Evolutionary conservation across 2,888 invertebrate genomes (phyloP).

Genomic region (Melangyna quadrimaculata): DNA sequence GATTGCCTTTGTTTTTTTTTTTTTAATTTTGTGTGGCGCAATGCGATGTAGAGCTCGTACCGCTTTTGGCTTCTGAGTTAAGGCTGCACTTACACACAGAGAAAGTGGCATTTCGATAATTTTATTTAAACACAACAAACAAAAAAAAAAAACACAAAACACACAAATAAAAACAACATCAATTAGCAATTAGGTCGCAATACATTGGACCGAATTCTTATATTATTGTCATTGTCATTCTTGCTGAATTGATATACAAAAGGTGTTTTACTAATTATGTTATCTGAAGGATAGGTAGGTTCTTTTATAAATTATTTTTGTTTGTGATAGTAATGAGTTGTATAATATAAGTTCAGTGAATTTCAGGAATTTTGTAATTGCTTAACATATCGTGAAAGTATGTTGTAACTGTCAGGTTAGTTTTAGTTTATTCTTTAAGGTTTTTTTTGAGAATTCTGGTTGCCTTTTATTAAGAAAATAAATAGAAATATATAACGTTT

Average conservation of each 20-base stretch:
- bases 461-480: too few relatives aligned
- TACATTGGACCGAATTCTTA: conserved; percentile 45
- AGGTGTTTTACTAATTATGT: conserved; percentile 52
- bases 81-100: not conserved
- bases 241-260: conserved; percentile 26
- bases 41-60: conserved; percentile 2
- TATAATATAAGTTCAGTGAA: not conserved
- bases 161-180: conserved; percentile 20
- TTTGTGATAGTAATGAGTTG: not conserved
- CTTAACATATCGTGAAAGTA: not conserved
- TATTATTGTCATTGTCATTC: conserved; percentile 38
- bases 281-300: conserved; percentile 5
- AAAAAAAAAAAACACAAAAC: not conserved
- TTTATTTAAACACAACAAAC: not conserved
- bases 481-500: too few relatives aligned
- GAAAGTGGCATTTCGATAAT: conserved; percentile 54
- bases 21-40: not conserved
- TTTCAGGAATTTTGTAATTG: not conserved
- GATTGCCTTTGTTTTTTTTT: conserved; percentile 5
- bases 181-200: conserved; percentile 62
- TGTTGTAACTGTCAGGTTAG: not conserved
- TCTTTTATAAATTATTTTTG: not conserved
- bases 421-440: not conserved
- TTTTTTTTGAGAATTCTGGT: not conserved
- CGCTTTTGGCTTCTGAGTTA: not conserved